Percentiles rank a stretch among this genome's conserved stretches.
phyloP scores from a whole-genome alignment of 1,140 invertebrate genomes.

The Ooceraea biroi region DNA sequence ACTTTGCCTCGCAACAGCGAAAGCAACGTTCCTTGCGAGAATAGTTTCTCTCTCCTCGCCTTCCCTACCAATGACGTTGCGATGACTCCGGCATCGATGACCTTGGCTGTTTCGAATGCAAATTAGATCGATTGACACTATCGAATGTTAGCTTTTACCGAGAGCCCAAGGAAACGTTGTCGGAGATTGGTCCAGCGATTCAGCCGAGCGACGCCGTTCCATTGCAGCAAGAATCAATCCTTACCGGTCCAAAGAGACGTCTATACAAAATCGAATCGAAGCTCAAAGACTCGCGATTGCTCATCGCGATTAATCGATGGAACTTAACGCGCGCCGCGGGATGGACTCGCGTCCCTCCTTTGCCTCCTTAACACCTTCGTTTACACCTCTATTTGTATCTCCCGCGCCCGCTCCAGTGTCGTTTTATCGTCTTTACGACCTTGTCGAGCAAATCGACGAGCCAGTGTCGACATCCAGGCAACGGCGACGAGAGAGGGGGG shows the following conservation, averaged over 20 bases:
- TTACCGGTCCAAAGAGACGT: slow-evolving; percentile 70
- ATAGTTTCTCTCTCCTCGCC: slow-evolving; percentile 58
- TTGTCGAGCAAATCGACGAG: slow-evolving; percentile 73
- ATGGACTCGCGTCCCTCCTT: slow-evolving; percentile 3
- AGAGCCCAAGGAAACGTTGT: neutral
- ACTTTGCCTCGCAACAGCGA: slow-evolving; percentile 65
- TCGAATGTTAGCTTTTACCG: neutral
- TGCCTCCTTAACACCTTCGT: slow-evolving; percentile 50
- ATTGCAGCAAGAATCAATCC: slow-evolving; percentile 76
- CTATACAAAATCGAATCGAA: slow-evolving; percentile 69
- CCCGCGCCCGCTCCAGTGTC: slow-evolving; percentile 65
- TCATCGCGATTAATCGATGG: slow-evolving; percentile 51
- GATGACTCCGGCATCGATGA: slow-evolving; percentile 13
- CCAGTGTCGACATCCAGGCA: slow-evolving; percentile 58
- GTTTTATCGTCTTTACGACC: slow-evolving; percentile 74
- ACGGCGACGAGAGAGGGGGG: slow-evolving; percentile 30
- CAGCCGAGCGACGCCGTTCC: slow-evolving; percentile 58
- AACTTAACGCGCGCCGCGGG: slow-evolving; percentile 24
- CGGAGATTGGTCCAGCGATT: neutral
- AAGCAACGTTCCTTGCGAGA: slow-evolving; percentile 59
- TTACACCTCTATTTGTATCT: slow-evolving; percentile 68
- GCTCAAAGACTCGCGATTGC: neutral
- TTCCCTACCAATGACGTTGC: neutral
- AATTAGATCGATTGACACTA: slow-evolving; percentile 16
- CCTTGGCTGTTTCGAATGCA: slow-evolving; percentile 50